Conservation (phyloP, 1,140 invertebrate species). For the Atta texana region DNA sequence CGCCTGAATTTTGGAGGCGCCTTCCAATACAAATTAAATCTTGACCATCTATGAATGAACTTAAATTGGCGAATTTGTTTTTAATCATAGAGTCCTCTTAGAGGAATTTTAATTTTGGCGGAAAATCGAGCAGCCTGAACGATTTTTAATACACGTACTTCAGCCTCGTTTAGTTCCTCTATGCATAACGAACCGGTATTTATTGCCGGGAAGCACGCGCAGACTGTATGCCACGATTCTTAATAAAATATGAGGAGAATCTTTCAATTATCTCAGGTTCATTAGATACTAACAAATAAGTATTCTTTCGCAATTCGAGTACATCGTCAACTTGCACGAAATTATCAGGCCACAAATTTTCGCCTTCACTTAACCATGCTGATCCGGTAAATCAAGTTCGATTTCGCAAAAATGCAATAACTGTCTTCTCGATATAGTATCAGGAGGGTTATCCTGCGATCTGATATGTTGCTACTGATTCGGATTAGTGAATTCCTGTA, state of each 20-base stretch:
- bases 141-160: background rate
- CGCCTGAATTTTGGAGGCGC: background rate
- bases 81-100: too few species aligned
- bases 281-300: fast-evolving
- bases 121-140: background rate
- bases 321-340: background rate
- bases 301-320: background rate
- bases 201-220: background rate
- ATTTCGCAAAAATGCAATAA: background rate
- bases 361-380: fast-evolving
- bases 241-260: background rate
- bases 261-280: background rate
- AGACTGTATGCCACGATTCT: background rate
- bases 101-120: background rate
- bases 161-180: background rate
- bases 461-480: conserved; percentile 64
- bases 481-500: conserved; percentile 68
- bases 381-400: background rate
- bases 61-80: background rate
- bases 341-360: background rate
- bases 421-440: conserved; percentile 58
- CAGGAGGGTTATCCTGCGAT: conserved; percentile 79
- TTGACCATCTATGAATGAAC: background rate
- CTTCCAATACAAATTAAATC: background rate
- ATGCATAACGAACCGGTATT: fast-evolving